Evolutionary conservation across 1,140 invertebrate species (phyloP), one percentile per base, ranked within the genome.

Genomic region (Macrotrachela quadricornifera): DNA sequence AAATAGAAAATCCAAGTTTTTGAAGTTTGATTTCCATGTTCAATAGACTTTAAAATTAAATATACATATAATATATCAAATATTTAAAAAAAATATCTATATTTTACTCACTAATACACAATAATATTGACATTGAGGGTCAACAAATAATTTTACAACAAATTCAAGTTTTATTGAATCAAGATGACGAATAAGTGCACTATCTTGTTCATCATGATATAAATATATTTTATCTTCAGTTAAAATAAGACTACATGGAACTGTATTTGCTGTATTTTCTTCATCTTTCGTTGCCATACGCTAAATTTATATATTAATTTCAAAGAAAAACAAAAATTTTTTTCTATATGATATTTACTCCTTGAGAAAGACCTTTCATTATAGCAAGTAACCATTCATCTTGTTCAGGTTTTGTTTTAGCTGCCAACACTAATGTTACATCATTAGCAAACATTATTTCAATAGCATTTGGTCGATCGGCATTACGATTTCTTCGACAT

Each of bases 361-460:
- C 51, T 10, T 46, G 51, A n/a, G 68, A 62, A 18, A 69, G 64
- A 39, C 79, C 77, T 61, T 81, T 77, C 37, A 85, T 74, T 39
- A 88, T 73, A 38, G 78, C 78, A 63, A 85, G 82, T 16, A 85
- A 67, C 84, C 85, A 88, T 37, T 82, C 79, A 1, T 80, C 83
- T 3, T 81, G 80, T 13, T 85, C 82, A 55, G 78, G 78, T 57
- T 84, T 81, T 60, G 83, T 81, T 0, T 82, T 80, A 8, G 83
- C 82, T 6, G 81, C 79, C 50, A 86, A 76, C 59, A 82, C 76
- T 51, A 85, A 73, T 10, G 60, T 59, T n/a, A 77, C 70, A 49
- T 73, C 73, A 55, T 74, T 71, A 21, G 78, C 75, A 1, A 82
- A 62, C 9, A 83, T 75, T 45, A 90, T 77, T 64, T 86, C 82